These are phyloP conservation scores for Clusia tigrina DNA, from an alignment of 2,888 invertebrate genomes.

Conservation along the genomic window DNA sequence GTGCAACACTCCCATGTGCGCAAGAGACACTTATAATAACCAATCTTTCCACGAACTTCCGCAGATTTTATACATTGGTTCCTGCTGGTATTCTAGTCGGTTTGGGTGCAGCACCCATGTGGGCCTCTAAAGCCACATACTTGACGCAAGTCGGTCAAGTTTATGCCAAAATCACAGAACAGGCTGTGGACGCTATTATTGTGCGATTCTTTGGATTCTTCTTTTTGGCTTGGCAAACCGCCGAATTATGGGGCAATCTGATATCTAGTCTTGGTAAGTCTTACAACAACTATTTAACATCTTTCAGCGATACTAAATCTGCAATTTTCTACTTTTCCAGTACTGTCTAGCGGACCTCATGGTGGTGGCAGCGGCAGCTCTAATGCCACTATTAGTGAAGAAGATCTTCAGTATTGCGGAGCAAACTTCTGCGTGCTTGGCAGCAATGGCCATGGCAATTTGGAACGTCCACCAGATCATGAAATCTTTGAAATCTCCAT, in stretches of 20 bases:
- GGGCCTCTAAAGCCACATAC: constrained; percentile 98
- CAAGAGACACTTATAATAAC: not conserved
- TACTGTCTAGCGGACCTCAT: constrained; percentile 78
- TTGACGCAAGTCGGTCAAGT: constrained; percentile 92
- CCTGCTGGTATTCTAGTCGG: constrained; percentile 94
- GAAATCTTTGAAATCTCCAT: constrained; percentile 90
- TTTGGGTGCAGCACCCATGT: constrained; percentile 95
- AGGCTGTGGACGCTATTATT: constrained; percentile 89
- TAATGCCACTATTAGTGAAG: constrained; percentile 64
- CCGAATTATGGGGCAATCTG: constrained; percentile 95
- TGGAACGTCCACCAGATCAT: constrained; percentile 81
- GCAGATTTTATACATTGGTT: constrained; percentile 84
- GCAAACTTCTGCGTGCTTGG: constrained; percentile 84
- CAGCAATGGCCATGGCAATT: constrained; percentile 75
- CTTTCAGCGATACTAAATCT: constrained; percentile 1
- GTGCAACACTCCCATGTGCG: constrained; percentile 1
- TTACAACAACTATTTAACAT: not conserved
- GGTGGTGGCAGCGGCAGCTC: constrained; percentile 64
- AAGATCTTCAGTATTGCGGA: constrained; percentile 73
- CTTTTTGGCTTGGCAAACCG: constrained; percentile 97
- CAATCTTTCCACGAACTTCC: constrained; percentile 45
- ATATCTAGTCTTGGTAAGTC: constrained; percentile 79
- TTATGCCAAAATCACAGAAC: constrained; percentile 87
- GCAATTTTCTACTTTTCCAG: constrained; percentile 59
- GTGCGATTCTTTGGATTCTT: constrained; percentile 98